Conservation (phyloP, 2,888 invertebrate genomes). For the Eristalis arbustorum region DNA sequence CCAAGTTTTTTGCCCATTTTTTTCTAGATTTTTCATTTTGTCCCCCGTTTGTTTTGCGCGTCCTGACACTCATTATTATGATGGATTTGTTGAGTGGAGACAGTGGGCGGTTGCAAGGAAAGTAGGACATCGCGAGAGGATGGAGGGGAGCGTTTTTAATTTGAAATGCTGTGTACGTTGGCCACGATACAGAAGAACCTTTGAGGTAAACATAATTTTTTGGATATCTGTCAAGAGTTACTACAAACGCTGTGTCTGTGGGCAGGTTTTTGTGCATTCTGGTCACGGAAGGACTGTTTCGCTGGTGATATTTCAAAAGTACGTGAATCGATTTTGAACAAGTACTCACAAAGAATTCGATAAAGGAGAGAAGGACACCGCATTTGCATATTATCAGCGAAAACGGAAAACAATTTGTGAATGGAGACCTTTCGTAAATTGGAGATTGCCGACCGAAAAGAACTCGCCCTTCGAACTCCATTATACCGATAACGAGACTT, state of each 20-base stretch:
- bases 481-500: too few species aligned
- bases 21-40: neutral
- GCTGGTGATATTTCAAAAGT: neutral
- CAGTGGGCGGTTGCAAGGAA: neutral
- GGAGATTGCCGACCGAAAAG: too few species aligned
- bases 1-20: constrained; percentile 7
- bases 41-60: neutral
- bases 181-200: neutral
- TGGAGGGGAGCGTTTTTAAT: neutral
- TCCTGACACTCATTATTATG: neutral
- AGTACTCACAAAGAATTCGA: neutral
- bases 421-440: too few species aligned
- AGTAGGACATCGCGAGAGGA: neutral
- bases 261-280: neutral
- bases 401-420: neutral
- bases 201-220: constrained; percentile 3
- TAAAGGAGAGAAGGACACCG: neutral
- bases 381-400: neutral
- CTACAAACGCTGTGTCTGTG: neutral
- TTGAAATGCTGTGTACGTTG: constrained; percentile 10
- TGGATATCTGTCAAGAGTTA: constrained; percentile 6
- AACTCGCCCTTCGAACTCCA: too few species aligned
- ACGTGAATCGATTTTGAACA: neutral
- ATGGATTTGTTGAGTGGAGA: neutral
- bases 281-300: neutral